A percentile compares a stretch with the other conserved stretches of the same genome.
Evolutionary conservation across 2,888 invertebrate species (phyloP).

Genomic region (Noctua fimbriata): DNA sequence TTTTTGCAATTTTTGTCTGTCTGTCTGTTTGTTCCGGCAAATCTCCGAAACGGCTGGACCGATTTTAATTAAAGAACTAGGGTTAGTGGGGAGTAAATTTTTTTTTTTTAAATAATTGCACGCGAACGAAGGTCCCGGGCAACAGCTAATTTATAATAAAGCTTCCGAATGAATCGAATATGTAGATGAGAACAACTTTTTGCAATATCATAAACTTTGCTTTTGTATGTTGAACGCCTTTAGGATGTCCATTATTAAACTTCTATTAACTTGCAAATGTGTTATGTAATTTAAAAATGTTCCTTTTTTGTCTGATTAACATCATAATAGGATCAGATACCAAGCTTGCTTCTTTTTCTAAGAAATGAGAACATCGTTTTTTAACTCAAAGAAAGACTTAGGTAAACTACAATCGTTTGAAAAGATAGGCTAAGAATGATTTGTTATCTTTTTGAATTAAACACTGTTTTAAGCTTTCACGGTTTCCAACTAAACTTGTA

Average conservation of each 20-base stretch:
- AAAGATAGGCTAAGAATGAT: not conserved
- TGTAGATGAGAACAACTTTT: constrained; percentile 43
- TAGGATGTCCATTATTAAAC: constrained; percentile 15
- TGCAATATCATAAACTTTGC: constrained; percentile 29
- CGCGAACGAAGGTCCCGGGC: too few relatives aligned
- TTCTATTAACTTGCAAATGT: constrained; percentile 6
- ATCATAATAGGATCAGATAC: not conserved
- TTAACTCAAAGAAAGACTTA: not conserved
- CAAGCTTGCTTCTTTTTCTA: not conserved
- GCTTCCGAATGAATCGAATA: constrained; percentile 37
- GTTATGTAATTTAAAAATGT: not conserved
- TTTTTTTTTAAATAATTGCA: too few relatives aligned
- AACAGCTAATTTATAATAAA: constrained; percentile 22
- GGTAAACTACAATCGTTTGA: not conserved
- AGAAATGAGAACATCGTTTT: not conserved
- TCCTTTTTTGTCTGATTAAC: not conserved
- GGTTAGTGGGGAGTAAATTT: too few relatives aligned
- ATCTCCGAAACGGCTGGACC: too few relatives aligned
- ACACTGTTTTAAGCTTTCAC: too few relatives aligned
- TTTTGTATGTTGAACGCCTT: constrained; percentile 9
- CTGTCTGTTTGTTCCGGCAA: too few relatives aligned
- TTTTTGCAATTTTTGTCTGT: too few relatives aligned
- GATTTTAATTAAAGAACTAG: too few relatives aligned
- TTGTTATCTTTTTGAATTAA: too few relatives aligned
- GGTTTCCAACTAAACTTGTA: too few relatives aligned